Conservation (phyloP, 1,140 invertebrate species). For the Colletes latitarsis region DNA sequence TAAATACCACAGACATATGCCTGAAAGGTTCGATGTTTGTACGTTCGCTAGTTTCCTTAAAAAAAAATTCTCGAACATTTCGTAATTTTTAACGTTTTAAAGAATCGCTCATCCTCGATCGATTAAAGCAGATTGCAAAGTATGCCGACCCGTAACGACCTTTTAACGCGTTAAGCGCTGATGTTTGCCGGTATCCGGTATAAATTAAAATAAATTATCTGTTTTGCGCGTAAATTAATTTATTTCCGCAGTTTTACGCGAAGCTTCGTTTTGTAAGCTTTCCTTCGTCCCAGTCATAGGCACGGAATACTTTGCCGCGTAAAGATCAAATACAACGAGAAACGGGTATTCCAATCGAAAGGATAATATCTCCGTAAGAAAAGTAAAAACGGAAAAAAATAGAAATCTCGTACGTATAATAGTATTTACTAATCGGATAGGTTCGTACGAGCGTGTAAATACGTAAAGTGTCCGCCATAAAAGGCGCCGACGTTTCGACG, state of each 20-base stretch:
- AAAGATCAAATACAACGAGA: too few species aligned
- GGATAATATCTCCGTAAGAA: too few species aligned
- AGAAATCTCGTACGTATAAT: neutral
- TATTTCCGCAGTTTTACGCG: neutral
- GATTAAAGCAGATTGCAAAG: neutral
- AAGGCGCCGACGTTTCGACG: neutral
- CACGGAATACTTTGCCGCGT: neutral
- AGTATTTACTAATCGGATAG: neutral
- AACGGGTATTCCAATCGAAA: too few species aligned
- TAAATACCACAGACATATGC: too few species aligned
- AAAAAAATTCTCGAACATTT: too few species aligned
- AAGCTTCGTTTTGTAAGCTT: neutral
- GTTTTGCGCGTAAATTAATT: neutral
- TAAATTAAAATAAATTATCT: conserved; percentile 26
- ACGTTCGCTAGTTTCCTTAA: too few species aligned
- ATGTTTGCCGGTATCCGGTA: neutral
- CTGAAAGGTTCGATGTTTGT: too few species aligned
- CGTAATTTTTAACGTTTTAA: too few species aligned
- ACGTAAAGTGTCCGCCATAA: neutral
- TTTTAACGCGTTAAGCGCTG: neutral
- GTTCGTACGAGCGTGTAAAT: neutral
- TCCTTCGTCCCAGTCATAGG: neutral
- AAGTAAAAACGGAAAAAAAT: neutral
- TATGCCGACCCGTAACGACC: neutral
- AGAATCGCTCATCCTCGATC: too few species aligned